Percentiles rank a stretch among this genome's conserved stretches.
These are phyloP conservation scores for Rhynchotus rufescens DNA, from an alignment of 2,797 vertebrate genomes.

Conservation along the genomic window DNA sequence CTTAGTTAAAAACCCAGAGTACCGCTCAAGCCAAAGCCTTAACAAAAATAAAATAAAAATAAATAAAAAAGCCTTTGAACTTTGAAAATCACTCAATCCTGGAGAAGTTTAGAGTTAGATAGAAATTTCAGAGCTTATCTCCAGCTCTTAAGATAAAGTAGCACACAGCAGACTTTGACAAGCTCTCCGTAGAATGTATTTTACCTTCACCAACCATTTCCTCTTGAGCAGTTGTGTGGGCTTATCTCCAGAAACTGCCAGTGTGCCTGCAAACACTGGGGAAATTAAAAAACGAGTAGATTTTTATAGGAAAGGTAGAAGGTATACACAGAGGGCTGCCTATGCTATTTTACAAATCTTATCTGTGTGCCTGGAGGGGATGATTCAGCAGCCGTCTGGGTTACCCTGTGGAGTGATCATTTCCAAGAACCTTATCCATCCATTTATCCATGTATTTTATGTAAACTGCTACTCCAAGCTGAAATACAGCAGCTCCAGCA, in stretches of 20 bases:
- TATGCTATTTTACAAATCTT: constrained; percentile 42
- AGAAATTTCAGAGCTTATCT: neutral
- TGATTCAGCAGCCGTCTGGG: constrained; percentile 24
- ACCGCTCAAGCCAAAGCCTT: neutral
- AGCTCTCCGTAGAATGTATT: constrained; percentile 28
- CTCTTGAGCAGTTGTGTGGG: constrained; percentile 2
- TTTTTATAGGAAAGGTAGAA: constrained; percentile 39
- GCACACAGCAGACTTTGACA: neutral
- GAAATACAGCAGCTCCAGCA: neutral
- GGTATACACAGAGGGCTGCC: neutral
- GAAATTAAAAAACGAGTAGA: constrained; percentile 67
- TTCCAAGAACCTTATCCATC: neutral
- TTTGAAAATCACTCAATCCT: neutral
- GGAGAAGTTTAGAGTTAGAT: neutral
- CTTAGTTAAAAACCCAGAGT: neutral
- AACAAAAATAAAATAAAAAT: neutral
- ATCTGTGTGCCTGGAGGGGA: constrained; percentile 24
- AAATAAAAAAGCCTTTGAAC: neutral
- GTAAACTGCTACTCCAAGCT: constrained; percentile 1
- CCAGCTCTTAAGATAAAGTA: neutral
- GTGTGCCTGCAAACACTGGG: constrained; percentile 30
- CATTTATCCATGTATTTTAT: constrained; percentile 15
- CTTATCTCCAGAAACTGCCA: constrained; percentile 70
- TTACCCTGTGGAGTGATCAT: constrained; percentile 19
- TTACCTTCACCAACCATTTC: constrained; percentile 27